Evolutionary conservation across 2,113 vertebrate genomes (phyloP).

Genomic region (Tinamus guttatus): DNA sequence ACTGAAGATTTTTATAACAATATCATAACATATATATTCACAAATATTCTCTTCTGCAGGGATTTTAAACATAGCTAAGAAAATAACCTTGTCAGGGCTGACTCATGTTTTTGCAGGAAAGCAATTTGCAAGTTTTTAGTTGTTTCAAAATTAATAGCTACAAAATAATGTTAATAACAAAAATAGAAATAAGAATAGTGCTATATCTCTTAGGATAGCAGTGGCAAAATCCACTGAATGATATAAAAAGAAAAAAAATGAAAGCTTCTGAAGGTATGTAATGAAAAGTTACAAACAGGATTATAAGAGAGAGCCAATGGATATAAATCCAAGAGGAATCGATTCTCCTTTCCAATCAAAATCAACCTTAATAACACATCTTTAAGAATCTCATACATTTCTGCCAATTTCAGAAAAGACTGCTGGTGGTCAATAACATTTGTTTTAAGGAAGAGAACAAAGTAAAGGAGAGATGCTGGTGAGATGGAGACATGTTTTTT

Average conservation of each 20-base stretch:
- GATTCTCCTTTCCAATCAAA: conserved; percentile 51
- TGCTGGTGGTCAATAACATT: conserved; percentile 47
- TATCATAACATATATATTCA: not conserved
- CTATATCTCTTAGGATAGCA: not conserved
- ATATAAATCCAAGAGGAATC: conserved; percentile 28
- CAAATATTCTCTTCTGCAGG: not conserved
- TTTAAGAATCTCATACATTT: conserved; percentile 36
- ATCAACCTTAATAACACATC: conserved; percentile 44
- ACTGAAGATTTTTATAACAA: not conserved
- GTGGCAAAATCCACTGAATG: not conserved
- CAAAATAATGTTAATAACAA: not conserved
- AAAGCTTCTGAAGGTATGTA: not conserved
- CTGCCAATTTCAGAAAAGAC: conserved; percentile 32
- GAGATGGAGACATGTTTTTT: not conserved
- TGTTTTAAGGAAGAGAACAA: conserved; percentile 27
- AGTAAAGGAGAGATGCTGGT: not conserved
- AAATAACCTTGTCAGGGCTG: not conserved
- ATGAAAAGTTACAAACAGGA: conserved; percentile 35
- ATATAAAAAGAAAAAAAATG: conserved; percentile 3
- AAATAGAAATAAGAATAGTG: not conserved
- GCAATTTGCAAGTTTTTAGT: not conserved
- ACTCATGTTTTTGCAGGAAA: not conserved
- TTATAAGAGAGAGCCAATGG: not conserved
- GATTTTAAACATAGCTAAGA: not conserved
- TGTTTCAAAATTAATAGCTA: not conserved